Evolutionary conservation across 2,797 vertebrate species (phyloP).

Genomic region (Acanthurus tractus): DNA sequence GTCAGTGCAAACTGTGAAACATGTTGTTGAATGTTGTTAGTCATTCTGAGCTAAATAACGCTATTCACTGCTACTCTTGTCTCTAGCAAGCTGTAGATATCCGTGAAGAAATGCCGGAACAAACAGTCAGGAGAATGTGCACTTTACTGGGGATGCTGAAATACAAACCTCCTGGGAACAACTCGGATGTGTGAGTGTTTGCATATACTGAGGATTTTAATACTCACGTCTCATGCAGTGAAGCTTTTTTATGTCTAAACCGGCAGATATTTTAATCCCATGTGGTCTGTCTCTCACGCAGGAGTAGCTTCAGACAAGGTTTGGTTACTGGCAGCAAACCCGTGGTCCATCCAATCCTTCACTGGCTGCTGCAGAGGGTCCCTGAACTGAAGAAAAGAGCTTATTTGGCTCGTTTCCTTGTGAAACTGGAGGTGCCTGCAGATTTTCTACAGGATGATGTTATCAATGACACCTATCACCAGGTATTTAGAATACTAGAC

Average conservation of each 20-base stretch:
- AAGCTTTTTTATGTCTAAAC: background rate
- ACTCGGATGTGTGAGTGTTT: slow-evolving; percentile 90
- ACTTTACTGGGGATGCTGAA: slow-evolving; percentile 93
- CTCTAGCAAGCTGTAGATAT: slow-evolving; percentile 94
- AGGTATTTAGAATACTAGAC: slow-evolving; percentile 83
- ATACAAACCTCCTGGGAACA: slow-evolving; percentile 91
- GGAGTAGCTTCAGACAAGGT: slow-evolving; percentile 94
- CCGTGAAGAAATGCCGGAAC: slow-evolving; percentile 96
- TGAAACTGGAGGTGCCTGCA: slow-evolving; percentile 93
- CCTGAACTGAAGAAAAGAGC: slow-evolving; percentile 95
- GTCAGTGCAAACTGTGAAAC: background rate
- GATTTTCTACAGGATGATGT: slow-evolving; percentile 96
- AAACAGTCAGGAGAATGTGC: slow-evolving; percentile 95
- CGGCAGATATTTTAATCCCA: background rate
- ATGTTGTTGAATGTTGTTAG: background rate
- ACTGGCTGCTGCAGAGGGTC: slow-evolving; percentile 94
- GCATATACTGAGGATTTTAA: background rate
- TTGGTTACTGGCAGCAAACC: slow-evolving; percentile 94
- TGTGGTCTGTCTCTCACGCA: slow-evolving; percentile 56
- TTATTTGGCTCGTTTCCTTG: slow-evolving; percentile 94
- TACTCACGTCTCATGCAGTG: background rate
- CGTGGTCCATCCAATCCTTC: slow-evolving; percentile 93
- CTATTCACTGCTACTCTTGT: background rate
- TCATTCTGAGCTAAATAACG: background rate
- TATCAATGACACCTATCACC: slow-evolving; percentile 91